Evolutionary conservation across 2,113 vertebrate genomes (phyloP), one percentile per base, ranked within the genome.

Genomic region (Thinocorus orbignyianus): DNA sequence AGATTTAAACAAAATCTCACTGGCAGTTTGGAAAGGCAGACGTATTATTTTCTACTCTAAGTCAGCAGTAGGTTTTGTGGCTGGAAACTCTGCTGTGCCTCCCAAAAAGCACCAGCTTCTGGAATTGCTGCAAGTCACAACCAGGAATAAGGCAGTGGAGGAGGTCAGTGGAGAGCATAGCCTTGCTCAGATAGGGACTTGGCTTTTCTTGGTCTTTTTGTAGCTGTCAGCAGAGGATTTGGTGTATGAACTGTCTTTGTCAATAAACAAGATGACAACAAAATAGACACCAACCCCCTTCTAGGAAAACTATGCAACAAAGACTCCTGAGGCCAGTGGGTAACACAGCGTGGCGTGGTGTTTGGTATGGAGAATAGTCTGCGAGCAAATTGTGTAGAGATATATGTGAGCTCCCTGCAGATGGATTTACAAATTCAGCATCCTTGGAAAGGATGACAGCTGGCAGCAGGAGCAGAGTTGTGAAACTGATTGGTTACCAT

Each of bases 261-360:
- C 52, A 83, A 33, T 81, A 74, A 80, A 44, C 2, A 68, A 11
- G n/a, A 48, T n/a, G 22, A 15, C 20, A 76, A 24, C 6, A 46
- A 33, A 23, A 52, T 7, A 25, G 31, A 11, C 35, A 16, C 20
- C 5, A 54, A 5, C 14, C 18, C 22, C 26, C 3, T 6, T 11
- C 20, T 1, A 55, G 11, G 24, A 12, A 25, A 52, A 8, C 10
- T 35, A 24, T 10, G 17, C 20, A 30, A 41, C 44, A 20, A 28
- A 23, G 48, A 8, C 7, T 39, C 31, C 18, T 0, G 1, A 31
- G 33, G 9, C 44, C 17, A 6, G 23, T 5, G 10, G 23, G 3
- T 62, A 16, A 26, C 10, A 39, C n/a, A 41, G 90, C 42, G 5
- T 7, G 10, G 58, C 52, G 7, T 28, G 39, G 39, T 66, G 76